Evolutionary conservation across 2,888 invertebrate genomes (phyloP), one percentile per base, ranked within the genome.

Genomic region (Agrochola circellaris): DNA sequence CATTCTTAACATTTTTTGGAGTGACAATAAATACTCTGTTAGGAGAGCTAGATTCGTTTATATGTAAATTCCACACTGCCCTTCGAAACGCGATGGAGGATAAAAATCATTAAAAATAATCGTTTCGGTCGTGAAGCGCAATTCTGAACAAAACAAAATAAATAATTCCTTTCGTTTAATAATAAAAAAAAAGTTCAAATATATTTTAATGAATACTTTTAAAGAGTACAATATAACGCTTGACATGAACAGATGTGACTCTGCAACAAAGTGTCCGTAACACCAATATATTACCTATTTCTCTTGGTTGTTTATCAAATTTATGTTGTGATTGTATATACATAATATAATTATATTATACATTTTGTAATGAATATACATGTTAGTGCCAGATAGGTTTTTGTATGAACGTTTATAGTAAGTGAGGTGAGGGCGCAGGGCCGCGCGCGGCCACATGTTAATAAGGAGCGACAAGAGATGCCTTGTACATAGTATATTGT

Each of bases 321-420:
- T 96, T 96, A 96, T 92, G 96, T 96, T 96, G 96, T 96, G 96
- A 96, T 95, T 95, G 95, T 96, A 95, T 95, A 96, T 96, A 95
- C 92, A 95, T 94, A 92, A 93, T 94, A 94, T 91, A 89, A 91
- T 91, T 91, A 94, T 94, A 95, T 94, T 96, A 96, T 96, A 96
- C 95, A 95, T 96, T 96, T 96, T 96, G 94, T 96, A 96, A 95
- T 94, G 93, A 92, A 94, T 95, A 96, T 96, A 96, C 96, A 96
- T 95, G 94, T 95, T 96, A 96, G 96, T 96, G 96, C 95, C 96
- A 96, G 96, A 94, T 96, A 96, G 95, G 94, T 92, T 95, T 95
- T 96, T 96, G 95, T 96, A 96, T 95, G 95, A 89, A 93, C 91
- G 95, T 95, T 95, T 96, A 94, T 93, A 92, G 89, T 93, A 89